These are phyloP conservation scores for Eupsilia transversa DNA, from an alignment of 2,888 invertebrate genomes.

Conservation along the genomic window DNA sequence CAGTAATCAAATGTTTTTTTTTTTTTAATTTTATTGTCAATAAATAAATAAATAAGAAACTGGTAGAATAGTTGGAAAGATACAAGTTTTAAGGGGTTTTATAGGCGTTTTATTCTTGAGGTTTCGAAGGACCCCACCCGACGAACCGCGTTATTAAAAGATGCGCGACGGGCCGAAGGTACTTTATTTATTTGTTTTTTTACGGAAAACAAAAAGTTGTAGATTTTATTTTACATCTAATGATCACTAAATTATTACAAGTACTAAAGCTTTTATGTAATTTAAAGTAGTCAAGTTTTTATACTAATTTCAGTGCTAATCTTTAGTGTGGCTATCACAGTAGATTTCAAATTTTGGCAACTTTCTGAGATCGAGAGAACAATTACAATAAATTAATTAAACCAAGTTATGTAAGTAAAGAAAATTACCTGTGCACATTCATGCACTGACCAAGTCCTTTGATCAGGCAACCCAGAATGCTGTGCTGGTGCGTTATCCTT, in stretches of 20 bases:
- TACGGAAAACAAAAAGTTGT: neutral
- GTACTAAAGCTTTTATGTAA: neutral
- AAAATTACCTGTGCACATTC: conserved; percentile 91
- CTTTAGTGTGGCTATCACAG: neutral
- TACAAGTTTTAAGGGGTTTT: too few species aligned
- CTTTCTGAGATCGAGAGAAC: neutral
- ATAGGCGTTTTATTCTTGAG: too few species aligned
- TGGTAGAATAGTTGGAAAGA: too few species aligned
- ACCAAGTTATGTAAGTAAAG: neutral
- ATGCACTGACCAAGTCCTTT: conserved; percentile 94
- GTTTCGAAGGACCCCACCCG: too few species aligned
- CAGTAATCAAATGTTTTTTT: too few species aligned
- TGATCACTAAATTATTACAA: neutral
- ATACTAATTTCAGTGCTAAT: neutral
- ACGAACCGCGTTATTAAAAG: too few species aligned
- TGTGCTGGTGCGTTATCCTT: conserved; percentile 85
- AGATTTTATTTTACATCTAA: neutral
- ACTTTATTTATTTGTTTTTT: neutral
- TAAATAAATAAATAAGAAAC: too few species aligned
- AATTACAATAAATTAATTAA: neutral
- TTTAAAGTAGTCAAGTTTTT: neutral
- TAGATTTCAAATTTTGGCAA: neutral
- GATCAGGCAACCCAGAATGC: conserved; percentile 92
- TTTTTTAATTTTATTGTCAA: too few species aligned
- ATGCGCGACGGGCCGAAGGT: neutral